A percentile compares a stretch with the other conserved stretches of the same genome.
phyloP scores from a whole-genome alignment of 2,113 vertebrate species.

The Scalopus aquaticus region DNA sequence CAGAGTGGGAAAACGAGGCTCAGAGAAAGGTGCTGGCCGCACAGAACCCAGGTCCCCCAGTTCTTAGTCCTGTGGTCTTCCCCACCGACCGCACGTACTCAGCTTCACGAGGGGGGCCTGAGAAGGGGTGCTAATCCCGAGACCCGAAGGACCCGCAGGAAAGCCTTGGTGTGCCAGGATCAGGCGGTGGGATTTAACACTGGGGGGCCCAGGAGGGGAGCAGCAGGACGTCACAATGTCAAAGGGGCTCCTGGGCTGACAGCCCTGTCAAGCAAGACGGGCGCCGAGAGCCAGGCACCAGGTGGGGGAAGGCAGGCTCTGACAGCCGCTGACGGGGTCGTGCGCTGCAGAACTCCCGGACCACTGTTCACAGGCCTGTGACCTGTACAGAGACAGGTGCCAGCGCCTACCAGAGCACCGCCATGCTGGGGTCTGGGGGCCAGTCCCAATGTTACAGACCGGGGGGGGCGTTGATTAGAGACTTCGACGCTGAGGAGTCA shows the following conservation, averaged over 20 bases:
- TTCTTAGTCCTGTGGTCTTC: background rate
- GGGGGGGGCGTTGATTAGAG: background rate
- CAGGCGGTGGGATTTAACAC: background rate
- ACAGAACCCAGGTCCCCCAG: background rate
- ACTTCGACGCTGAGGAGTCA: background rate
- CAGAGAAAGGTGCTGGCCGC: background rate
- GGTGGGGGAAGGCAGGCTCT: background rate
- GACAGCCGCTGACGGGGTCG: no score
- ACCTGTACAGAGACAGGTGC: background rate
- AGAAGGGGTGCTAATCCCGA: background rate
- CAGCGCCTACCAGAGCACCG: background rate
- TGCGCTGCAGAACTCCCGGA: background rate
- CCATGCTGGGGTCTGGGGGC: background rate
- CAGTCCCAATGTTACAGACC: background rate
- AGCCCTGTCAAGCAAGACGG: background rate
- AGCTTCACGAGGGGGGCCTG: background rate
- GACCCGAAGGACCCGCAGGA: background rate
- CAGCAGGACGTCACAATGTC: background rate
- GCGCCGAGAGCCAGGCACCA: no score
- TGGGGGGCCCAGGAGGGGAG: background rate
- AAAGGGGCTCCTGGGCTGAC: background rate
- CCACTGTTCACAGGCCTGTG: background rate
- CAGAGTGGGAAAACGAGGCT: background rate
- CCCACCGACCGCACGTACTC: accelerated
- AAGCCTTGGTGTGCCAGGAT: background rate